Base-by-base conservation (phyloP, 2,113 vertebrate species). In the Dendrocopos noguchii region DNA sequence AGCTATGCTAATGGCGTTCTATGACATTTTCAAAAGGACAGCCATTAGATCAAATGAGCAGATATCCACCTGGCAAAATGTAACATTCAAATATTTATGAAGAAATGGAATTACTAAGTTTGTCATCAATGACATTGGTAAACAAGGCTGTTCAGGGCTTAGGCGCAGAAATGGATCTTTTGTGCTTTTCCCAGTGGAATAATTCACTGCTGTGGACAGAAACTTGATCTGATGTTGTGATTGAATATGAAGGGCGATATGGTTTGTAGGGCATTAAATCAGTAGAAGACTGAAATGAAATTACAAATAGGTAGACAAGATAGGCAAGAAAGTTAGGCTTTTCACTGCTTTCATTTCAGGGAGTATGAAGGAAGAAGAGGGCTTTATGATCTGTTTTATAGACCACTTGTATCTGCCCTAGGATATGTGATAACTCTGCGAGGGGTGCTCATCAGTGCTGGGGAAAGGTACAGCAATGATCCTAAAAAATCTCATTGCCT, bases 21-120 rank as follows among this genome's bases (percentile, higher is more conserved):
- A 70, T 96, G 95, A 95, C 96, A 97, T 97, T 97, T 97, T 95
- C 57, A 4, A 97, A 97, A 96, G 96, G 94, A 96, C 96, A 95
- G 33, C 75, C 71, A 12, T 95, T 97, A 94, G 88, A 96, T 95
- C 77, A 93, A 95, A 96, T 5, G 53, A 91, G 71, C 66, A 86
- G 90, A 80, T 84, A 91, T 44, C 78, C 61, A 89, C 77, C 81
- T 80, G 83, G 94, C 21, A 95, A 88, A 95, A 93, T 90, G 88
- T 25, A 93, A 18, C 52, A 33, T 94, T 96, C 86, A 97, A 93
- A 91, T 97, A 94, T 96, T 95, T 94, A 96, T 74, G 90, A 92
- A 95, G 75, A 84, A 95, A 91, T 80, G 21, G 76, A 95, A 96
- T 96, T 94, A 94, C 71, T n/a, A 28, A 50, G 59, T 95, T 94